Evolutionary conservation across 2,113 vertebrate species (phyloP).

Genomic region (Ardeotis arabs): DNA sequence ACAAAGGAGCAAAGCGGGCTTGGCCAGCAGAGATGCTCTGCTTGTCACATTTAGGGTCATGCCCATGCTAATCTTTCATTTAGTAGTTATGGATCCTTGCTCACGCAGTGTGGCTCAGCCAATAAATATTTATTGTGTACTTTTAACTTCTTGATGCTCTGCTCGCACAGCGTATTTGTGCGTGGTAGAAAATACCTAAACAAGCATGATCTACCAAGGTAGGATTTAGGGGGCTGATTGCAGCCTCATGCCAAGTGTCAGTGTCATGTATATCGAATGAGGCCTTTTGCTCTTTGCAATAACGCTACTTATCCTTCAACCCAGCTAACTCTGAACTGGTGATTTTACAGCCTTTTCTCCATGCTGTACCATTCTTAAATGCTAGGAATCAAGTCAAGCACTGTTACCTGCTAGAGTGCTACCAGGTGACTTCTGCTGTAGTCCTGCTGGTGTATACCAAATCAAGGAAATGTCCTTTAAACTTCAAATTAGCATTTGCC

Average conservation of each 20-base stretch:
- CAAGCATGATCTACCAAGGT: not conserved
- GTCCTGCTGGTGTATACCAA: not conserved
- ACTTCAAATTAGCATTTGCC: not conserved
- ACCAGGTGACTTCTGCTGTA: not conserved
- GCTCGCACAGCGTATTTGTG: fast-evolving
- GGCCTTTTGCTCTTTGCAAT: not conserved
- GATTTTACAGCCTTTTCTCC: not conserved
- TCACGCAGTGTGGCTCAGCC: not conserved
- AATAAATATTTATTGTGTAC: not conserved
- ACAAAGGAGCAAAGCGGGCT: not conserved
- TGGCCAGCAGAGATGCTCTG: not conserved
- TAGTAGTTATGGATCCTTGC: not conserved
- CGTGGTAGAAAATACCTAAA: not conserved
- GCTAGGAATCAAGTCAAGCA: not conserved
- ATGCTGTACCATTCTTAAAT: not conserved
- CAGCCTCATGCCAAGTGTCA: not conserved
- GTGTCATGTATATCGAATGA: fast-evolving
- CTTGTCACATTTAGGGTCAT: not conserved
- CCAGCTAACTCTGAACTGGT: not conserved
- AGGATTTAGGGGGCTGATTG: not conserved
- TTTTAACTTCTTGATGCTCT: not conserved
- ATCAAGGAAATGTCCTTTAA: not conserved
- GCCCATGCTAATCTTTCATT: not conserved
- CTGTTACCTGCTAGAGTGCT: not conserved
- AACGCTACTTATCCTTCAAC: not conserved